Conservation (phyloP, 2,113 vertebrate genomes). For the Nyctereutes procyonoides region DNA sequence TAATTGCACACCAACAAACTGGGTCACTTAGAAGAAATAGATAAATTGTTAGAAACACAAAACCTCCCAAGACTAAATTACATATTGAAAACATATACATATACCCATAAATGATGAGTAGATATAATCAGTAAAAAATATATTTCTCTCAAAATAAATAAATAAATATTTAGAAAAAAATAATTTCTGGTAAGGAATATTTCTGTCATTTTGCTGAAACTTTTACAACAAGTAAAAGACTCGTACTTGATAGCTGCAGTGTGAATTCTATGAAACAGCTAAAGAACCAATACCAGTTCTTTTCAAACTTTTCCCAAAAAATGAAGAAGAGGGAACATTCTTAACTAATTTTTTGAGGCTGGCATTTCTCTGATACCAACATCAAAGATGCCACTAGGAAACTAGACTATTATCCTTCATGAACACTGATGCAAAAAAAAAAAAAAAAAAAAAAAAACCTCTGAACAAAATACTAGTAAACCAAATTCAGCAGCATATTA, state of each 20-base stretch:
- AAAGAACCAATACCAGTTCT: not conserved
- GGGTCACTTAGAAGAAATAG: not conserved
- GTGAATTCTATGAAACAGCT: not conserved
- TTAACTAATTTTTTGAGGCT: not conserved
- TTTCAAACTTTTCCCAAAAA: not conserved
- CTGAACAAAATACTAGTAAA: not conserved
- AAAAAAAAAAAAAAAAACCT: too few relatives aligned
- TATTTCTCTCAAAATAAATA: not conserved
- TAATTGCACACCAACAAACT: not conserved
- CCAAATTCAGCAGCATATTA: not conserved
- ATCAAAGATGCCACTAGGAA: not conserved
- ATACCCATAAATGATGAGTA: not conserved
- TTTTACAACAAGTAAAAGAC: not conserved
- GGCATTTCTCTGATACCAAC: not conserved
- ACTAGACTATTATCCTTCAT: not conserved
- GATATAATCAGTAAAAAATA: not conserved
- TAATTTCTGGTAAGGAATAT: not conserved
- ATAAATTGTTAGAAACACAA: not conserved
- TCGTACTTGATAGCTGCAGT: not conserved
- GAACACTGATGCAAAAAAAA: not conserved
- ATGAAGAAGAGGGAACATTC: not conserved
- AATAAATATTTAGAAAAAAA: not conserved
- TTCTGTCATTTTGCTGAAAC: not conserved
- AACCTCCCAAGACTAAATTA: not conserved
- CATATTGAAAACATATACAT: not conserved